Percentiles rank a stretch among this genome's conserved stretches.
Evolutionary conservation across 2,113 vertebrate species (phyloP).

Genomic region (Lasiurus borealis): DNA sequence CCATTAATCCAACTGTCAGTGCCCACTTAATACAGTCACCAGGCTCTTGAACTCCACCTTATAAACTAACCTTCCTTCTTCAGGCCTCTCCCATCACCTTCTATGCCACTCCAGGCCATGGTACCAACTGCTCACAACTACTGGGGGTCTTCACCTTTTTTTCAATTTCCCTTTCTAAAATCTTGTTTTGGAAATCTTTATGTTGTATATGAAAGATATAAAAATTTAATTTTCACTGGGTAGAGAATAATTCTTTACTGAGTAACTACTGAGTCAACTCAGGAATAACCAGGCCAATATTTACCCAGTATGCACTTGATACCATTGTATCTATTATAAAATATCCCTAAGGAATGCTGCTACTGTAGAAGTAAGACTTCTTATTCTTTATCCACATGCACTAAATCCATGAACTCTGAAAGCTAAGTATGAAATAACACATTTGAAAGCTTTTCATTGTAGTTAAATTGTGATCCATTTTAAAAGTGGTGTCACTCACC

Average conservation of each 20-base stretch:
- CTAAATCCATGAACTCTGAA: not conserved
- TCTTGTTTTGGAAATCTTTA: slow-evolving; percentile 23
- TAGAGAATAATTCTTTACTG: slow-evolving; percentile 7
- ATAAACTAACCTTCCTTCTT: not conserved
- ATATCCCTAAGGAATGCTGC: not conserved
- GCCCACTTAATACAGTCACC: not conserved
- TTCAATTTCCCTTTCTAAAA: slow-evolving; percentile 17
- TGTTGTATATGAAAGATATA: not conserved
- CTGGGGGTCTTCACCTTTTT: not conserved
- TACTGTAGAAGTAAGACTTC: not conserved
- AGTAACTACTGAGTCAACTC: slow-evolving; percentile 4
- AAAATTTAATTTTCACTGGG: not conserved
- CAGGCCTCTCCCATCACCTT: not conserved
- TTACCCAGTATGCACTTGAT: not conserved
- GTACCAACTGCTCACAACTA: not conserved
- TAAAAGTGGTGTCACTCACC: not conserved
- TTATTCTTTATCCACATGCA: slow-evolving; percentile 12
- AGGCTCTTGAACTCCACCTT: not conserved
- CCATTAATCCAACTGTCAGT: not conserved
- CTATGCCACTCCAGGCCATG: not conserved
- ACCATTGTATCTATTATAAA: not conserved
- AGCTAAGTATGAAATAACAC: not conserved
- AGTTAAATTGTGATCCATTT: not conserved
- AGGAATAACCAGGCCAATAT: not conserved
- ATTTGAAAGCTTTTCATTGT: not conserved